Evolutionary conservation across 2,888 invertebrate genomes (phyloP).

Genomic region (Chorisops tibialis): DNA sequence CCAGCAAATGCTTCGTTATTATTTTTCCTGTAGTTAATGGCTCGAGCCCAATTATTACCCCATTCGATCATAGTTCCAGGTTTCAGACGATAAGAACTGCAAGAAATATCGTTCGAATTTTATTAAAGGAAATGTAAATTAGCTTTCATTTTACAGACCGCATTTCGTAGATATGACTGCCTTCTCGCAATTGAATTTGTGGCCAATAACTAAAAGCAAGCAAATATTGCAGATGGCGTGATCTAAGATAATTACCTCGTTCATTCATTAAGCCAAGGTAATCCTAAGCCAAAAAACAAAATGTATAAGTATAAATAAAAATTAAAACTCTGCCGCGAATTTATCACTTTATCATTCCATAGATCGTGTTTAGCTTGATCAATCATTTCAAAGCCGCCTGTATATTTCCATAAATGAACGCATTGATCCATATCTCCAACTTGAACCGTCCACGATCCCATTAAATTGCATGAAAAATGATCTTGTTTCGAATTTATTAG

Average conservation of each 20-base stretch:
- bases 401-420: constrained; percentile 93
- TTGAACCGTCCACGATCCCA: constrained; percentile 94
- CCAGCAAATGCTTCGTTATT: constrained; percentile 96
- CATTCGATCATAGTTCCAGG: constrained; percentile 99
- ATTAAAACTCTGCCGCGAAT: neutral
- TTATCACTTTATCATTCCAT: constrained; percentile 62
- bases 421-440: constrained; percentile 98
- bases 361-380: constrained; percentile 73
- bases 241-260: constrained; percentile 73
- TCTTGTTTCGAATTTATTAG: constrained; percentile 70
- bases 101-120: constrained; percentile 16
- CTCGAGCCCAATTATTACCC: constrained; percentile 99
- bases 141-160: constrained; percentile 56
- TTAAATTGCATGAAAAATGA: constrained; percentile 76
- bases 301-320: neutral
- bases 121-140: too few species aligned
- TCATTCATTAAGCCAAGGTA: constrained; percentile 70
- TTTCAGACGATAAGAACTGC: constrained; percentile 76
- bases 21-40: constrained; percentile 83
- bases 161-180: constrained; percentile 89
- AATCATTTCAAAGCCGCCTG: constrained; percentile 85
- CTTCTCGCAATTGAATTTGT: constrained; percentile 65
- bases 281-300: constrained; percentile 54
- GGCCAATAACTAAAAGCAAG: constrained; percentile 98
- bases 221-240: constrained; percentile 88